Evolutionary conservation across 30 jellyfish, hydroid and myxozoan genomes (phyloP).

Genomic region (Hydractinia symbiolongicarpus): DNA sequence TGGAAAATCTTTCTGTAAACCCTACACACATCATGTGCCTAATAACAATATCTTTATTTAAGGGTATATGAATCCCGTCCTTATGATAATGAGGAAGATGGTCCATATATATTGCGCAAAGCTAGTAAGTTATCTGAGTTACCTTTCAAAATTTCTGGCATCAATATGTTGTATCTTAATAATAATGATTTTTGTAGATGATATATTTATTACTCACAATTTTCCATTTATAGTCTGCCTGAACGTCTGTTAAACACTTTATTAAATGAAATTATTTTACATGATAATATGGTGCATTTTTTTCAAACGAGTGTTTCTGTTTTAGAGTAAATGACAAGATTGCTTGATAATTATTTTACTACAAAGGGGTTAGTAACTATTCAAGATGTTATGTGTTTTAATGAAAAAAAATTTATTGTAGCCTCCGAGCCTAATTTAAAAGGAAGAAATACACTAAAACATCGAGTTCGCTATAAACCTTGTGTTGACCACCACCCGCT

Average conservation of each 20-base stretch:
- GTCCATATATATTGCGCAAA: conserved; percentile 65
- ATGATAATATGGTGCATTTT: no score
- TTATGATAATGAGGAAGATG: conserved; percentile 41
- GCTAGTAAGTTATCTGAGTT: conserved; percentile 26
- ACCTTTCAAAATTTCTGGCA: no score
- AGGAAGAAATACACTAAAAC: conserved; percentile 31
- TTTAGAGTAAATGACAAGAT: neutral
- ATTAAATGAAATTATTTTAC: no score
- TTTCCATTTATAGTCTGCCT: no score
- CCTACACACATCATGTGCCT: neutral
- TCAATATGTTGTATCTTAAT: no score
- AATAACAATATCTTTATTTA: neutral
- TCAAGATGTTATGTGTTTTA: neutral
- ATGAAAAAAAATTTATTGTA: neutral
- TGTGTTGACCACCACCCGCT: conserved; percentile 18
- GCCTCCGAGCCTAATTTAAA: conserved; percentile 85
- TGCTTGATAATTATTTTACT: neutral
- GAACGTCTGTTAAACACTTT: no score
- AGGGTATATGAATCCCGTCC: conserved; percentile 16
- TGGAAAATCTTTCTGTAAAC: neutral
- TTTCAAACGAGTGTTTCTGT: no score
- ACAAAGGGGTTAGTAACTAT: neutral
- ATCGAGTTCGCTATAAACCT: conserved; percentile 6
- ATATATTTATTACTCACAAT: no score
- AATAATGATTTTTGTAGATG: no score